Evolutionary conservation across 2,113 vertebrate genomes (phyloP), one percentile per base, ranked within the genome.

Genomic region (Ifrita kowaldi): DNA sequence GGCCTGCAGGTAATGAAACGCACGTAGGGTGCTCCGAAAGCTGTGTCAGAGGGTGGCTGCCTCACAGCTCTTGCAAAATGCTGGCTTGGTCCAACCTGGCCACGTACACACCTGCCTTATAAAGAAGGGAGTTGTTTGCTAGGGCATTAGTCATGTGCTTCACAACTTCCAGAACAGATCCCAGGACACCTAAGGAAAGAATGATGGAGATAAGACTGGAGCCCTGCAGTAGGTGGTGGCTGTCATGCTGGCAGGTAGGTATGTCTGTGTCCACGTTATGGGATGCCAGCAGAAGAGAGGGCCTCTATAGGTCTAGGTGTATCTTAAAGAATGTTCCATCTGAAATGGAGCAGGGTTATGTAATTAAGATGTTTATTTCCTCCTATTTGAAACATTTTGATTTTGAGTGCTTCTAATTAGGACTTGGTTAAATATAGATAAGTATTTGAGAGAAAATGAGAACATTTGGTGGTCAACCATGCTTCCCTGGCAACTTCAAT

Each of bases 51-150:
- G 62, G n/a, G 63, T 27, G 21, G 47, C 92, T 86, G 62, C 59
- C 95, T 90, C 86, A 46, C 64, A 77, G 76, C 30, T 93, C 95
- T 95, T 97, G 91, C 80, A 52, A 90, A 95, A 96, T 7, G 3
- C 44, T 81, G 73, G 47, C 73, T 95, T 91, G 80, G 71, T 93
- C 78, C 68, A 47, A 81, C 30, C 55, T 90, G 95, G 52, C 89
- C 11, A 3, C 0, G 2, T 86, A 70, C 64, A 37, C 50, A 16
- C 84, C 88, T 68, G 83, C 60, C 93, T 89, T 86, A 23, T 87
- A 95, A 81, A 93, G 90, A 86, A 86, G 88, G 79, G 88, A 94
- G 76, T 95, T 93, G 85, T 81, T 94, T 89, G 67, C 55, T 82
- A 68, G 53, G 68, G 47, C 39, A 83, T 96, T 96, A 90, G 79